Conservation (phyloP, 2,888 invertebrate species). For the Sepiola atlantica region DNA sequence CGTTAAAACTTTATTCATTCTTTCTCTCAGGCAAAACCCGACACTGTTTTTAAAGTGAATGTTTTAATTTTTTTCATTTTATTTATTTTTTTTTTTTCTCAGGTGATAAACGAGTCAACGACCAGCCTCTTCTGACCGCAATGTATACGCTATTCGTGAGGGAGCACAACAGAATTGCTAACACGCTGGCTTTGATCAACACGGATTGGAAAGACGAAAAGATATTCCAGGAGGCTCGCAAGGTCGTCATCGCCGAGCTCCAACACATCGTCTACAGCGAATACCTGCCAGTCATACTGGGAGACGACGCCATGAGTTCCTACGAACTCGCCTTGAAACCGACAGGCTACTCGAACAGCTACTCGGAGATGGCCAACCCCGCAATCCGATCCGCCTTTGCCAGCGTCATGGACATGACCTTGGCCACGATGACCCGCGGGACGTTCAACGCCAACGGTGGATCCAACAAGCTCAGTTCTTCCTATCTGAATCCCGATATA, state of each 20-base stretch:
- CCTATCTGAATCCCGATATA: neutral
- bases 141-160: conserved; percentile 83
- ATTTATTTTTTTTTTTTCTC: neutral
- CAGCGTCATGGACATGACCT: conserved; percentile 93
- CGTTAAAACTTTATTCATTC: neutral
- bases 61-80: neutral
- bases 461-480: neutral
- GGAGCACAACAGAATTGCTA: conserved; percentile 90
- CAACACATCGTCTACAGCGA: conserved; percentile 68
- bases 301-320: conserved; percentile 68
- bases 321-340: conserved; percentile 80
- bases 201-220: conserved; percentile 83
- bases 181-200: conserved; percentile 84
- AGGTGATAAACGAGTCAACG: conserved; percentile 89
- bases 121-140: conserved; percentile 88
- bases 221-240: conserved; percentile 80
- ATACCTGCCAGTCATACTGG: conserved; percentile 80
- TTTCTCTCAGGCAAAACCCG: too few species aligned
- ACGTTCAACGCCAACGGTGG: conserved; percentile 41
- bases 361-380: conserved; percentile 80
- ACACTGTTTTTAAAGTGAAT: too few species aligned
- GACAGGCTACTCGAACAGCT: conserved; percentile 81
- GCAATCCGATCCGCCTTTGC: conserved; percentile 95
- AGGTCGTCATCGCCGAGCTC: conserved; percentile 71
- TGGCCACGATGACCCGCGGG: conserved; percentile 92